Evolutionary conservation across 2,113 vertebrate genomes (phyloP).

Genomic region (Beaufortia kweichowensis): DNA sequence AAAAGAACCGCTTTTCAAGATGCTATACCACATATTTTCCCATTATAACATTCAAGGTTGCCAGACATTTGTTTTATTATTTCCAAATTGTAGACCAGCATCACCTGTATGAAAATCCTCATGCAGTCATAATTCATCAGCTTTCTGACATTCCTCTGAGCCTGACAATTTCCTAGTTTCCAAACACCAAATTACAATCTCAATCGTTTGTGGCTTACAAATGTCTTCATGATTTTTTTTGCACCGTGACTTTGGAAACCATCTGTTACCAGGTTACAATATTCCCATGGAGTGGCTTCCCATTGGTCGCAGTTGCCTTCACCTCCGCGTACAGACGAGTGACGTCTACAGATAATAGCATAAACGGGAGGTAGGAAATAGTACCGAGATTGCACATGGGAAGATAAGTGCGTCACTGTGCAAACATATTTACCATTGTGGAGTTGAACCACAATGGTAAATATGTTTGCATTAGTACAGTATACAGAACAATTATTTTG

Average conservation of each 20-base stretch:
- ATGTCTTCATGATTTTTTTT: constrained; percentile 53
- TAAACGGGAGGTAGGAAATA: constrained; percentile 48
- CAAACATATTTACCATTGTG: no score
- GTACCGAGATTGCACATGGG: constrained; percentile 29
- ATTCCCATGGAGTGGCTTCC: constrained; percentile 24
- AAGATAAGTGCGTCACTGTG: not conserved
- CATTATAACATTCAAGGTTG: constrained; percentile 35
- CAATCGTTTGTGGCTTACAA: constrained; percentile 7
- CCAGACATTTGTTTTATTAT: constrained; percentile 46
- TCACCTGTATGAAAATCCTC: not conserved
- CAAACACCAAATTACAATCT: constrained; percentile 15
- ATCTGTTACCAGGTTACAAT: constrained; percentile 53
- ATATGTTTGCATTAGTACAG: not conserved
- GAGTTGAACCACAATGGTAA: not conserved
- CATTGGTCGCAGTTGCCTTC: constrained; percentile 30
- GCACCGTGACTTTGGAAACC: constrained; percentile 43
- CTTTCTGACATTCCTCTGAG: constrained; percentile 5
- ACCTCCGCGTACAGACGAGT: constrained; percentile 7
- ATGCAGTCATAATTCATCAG: constrained; percentile 21
- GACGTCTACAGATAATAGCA: constrained; percentile 45
- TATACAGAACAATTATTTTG: not conserved
- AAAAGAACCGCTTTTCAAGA: constrained; percentile 17
- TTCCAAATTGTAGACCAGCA: constrained; percentile 17
- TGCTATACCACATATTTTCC: not conserved
- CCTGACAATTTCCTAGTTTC: not conserved